phyloP scores from a whole-genome alignment of 2,113 vertebrate species.

The Anolis sagrei region DNA sequence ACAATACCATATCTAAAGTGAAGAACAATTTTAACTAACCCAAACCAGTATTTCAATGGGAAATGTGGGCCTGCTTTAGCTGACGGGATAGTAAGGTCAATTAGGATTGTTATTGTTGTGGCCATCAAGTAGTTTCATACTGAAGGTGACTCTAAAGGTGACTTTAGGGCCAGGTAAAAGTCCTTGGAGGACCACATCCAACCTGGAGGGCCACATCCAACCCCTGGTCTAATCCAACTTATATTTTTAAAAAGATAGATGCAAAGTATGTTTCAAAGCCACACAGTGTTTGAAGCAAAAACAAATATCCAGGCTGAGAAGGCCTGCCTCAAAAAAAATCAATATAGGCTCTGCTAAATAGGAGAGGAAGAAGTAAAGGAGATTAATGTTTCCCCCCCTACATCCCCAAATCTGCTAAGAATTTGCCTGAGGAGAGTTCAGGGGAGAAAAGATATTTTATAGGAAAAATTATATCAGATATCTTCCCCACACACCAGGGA shows the following conservation, averaged over 20 bases:
- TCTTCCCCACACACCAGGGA: not conserved
- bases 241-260: constrained; percentile 52
- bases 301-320: constrained; percentile 59
- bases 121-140: too few species aligned
- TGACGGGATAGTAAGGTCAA: too few species aligned
- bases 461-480: not conserved
- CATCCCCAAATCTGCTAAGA: not conserved
- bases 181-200: too few species aligned
- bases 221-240: not conserved
- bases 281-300: constrained; percentile 33
- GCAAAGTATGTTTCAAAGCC: constrained; percentile 55
- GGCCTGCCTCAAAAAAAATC: constrained; percentile 61
- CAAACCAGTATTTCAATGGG: too few species aligned
- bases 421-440: not conserved
- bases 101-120: too few species aligned
- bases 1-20: too few species aligned
- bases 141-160: too few species aligned
- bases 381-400: constrained; percentile 16
- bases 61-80: too few species aligned
- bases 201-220: too few species aligned
- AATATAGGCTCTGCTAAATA: constrained; percentile 61
- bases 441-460: not conserved
- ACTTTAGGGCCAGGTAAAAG: too few species aligned
- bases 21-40: too few species aligned
- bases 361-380: constrained; percentile 51